These are phyloP conservation scores for Paratrypauchen microcephalus DNA, from an alignment of 2,797 vertebrate genomes.

Conservation along the genomic window DNA sequence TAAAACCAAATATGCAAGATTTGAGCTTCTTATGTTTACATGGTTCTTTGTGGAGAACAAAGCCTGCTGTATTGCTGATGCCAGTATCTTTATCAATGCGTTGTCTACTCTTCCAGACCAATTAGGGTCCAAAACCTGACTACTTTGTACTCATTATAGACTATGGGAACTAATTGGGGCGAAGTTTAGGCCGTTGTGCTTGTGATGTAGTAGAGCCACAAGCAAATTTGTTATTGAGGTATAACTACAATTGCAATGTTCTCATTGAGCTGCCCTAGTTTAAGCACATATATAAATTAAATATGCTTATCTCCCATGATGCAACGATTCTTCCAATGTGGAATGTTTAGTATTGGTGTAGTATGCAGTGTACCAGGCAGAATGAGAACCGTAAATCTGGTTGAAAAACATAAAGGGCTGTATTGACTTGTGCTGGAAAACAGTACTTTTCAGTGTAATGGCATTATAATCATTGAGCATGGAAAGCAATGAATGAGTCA, in stretches of 20 bases:
- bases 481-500: slow-evolving; percentile 78
- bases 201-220: neutral
- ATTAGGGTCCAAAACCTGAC: slow-evolving; percentile 53
- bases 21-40: slow-evolving; percentile 52
- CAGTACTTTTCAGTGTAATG: slow-evolving; percentile 72
- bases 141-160: slow-evolving; percentile 40
- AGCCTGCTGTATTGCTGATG: slow-evolving; percentile 41
- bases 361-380: slow-evolving; percentile 11
- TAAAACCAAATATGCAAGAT: slow-evolving; percentile 61
- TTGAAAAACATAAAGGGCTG: slow-evolving; percentile 45
- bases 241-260: neutral
- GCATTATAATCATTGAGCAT: slow-evolving; percentile 76
- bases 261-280: neutral
- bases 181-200: slow-evolving; percentile 36
- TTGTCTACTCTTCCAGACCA: slow-evolving; percentile 46
- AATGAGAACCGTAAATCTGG: slow-evolving; percentile 39
- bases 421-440: slow-evolving; percentile 60
- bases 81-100: slow-evolving; percentile 38
- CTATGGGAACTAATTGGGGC: slow-evolving; percentile 29
- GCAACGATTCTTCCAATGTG: slow-evolving; percentile 27
- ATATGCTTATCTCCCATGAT: slow-evolving; percentile 31
- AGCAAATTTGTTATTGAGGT: neutral
- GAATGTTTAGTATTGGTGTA: slow-evolving; percentile 40
- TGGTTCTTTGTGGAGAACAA: slow-evolving; percentile 56
- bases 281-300: slow-evolving; percentile 27